Percentiles rank a stretch among this genome's conserved stretches.
Evolutionary conservation across 2,888 invertebrate species (phyloP).

Genomic region (Dilophus febrilis): DNA sequence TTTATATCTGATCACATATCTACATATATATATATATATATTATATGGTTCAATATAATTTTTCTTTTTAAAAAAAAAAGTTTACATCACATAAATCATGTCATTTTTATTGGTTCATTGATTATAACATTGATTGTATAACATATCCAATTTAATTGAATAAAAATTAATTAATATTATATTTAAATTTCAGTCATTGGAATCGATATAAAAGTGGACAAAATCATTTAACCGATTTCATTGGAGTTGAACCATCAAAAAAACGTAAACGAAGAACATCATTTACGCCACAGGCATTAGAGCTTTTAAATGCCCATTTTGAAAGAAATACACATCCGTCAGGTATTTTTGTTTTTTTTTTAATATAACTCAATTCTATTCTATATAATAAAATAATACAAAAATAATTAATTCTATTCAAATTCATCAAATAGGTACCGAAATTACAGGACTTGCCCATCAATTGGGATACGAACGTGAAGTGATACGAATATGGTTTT

Average conservation of each 20-base stretch:
- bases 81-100: too few relatives aligned
- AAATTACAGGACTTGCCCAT: conserved; percentile 89
- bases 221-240: conserved; percentile 87
- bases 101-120: too few relatives aligned
- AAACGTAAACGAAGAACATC: conserved; percentile 92
- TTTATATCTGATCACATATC: too few relatives aligned
- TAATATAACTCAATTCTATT: too few relatives aligned
- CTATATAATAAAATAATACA: too few relatives aligned
- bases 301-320: conserved; percentile 86
- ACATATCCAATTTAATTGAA: too few relatives aligned
- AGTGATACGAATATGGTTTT: conserved; percentile 98
- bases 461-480: conserved; percentile 93
- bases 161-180: conserved; percentile 3
- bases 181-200: conserved; percentile 32
- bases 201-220: conserved; percentile 81
- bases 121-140: too few relatives aligned
- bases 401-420: neutral
- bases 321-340: conserved; percentile 96
- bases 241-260: conserved; percentile 91
- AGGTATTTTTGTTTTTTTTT: conserved; percentile 38
- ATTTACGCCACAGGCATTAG: conserved; percentile 91
- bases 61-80: too few relatives aligned
- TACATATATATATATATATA: too few relatives aligned
- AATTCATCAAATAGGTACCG: conserved; percentile 50
- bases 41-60: too few relatives aligned